Base-by-base conservation (phyloP, 2,797 vertebrate genomes). In the Phylloscopus collybita region DNA sequence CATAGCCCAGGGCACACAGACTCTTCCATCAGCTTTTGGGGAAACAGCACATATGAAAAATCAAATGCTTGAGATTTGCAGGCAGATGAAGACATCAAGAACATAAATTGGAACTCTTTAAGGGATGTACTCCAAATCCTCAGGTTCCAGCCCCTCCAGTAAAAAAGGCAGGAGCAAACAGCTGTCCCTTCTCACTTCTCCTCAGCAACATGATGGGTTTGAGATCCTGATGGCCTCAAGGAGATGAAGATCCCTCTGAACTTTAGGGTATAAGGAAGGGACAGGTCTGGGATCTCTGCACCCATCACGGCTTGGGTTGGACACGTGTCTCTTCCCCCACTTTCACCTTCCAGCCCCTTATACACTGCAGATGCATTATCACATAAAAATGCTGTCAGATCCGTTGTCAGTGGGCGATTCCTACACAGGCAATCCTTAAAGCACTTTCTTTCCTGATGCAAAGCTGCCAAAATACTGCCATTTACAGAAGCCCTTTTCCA, bases 141-240 rank as follows among this genome's bases (percentile, higher is more conserved):
- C 13, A 38, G 8, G 16, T 84, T 42, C 38, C 32, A 82, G 21
- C 5, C 19, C 8, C 21, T 57, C 22, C 10, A 25, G 59, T 25
- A 80, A 8, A 18, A 66, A 80, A 64, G 22, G 45, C 20, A 81
- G 15, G 26, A 72, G 17, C 23, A 79, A 93, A 72, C 7, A 84
- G n/a, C 14, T 78, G 61, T n/a, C 7, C 7, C 13, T 86, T 78
- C 80, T 67, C 12, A 5, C 6, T 5, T 34, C 23, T 76, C 30
- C 23, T 84, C 54, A 81, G 49, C 11, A 42, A 67, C 49, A 50
- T 20, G 6, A 32, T 21, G 17, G 1, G 5, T 60, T 74, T 21
- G 4, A 19, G 10, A 26, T 18, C 32, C 47, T 67, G 32, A 64
- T 23, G 30, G 61, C 19, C 59, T 75, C 0, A 0, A 80, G 42